phyloP scores from a whole-genome alignment of 92 coral and sea anemone genomes.

The Diadumene lineata region DNA sequence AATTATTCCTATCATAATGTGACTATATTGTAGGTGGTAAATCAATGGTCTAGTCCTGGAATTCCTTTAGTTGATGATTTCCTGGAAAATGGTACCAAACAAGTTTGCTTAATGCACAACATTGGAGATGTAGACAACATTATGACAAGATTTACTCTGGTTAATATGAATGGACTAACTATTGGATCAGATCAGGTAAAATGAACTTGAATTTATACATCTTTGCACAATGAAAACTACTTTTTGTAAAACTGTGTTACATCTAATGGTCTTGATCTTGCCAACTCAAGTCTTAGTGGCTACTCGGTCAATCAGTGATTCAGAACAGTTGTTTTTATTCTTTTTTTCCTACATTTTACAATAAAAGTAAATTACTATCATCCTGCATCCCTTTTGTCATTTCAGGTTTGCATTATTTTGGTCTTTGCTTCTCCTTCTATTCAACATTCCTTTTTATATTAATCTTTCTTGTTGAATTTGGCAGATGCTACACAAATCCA shows the following conservation, averaged over 20 bases:
- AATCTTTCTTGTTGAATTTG: not conserved
- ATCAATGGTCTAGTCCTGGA: conserved; percentile 45
- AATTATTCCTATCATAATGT: no score
- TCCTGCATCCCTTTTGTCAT: no score
- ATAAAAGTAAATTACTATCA: no score
- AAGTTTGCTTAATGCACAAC: conserved; percentile 48
- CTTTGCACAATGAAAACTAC: no score
- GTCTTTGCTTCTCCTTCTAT: no score
- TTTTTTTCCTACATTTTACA: no score
- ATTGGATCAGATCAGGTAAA: conserved; percentile 15
- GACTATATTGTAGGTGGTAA: conserved; percentile 38
- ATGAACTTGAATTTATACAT: not conserved
- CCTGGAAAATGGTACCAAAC: conserved; percentile 71
- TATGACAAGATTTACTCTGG: not conserved
- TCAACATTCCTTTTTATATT: not conserved
- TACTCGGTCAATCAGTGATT: no score
- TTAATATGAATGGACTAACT: not conserved
- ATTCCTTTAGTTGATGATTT: conserved; percentile 67
- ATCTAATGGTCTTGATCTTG: no score
- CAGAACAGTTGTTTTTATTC: no score
- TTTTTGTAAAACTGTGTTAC: no score
- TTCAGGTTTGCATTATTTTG: no score
- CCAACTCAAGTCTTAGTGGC: no score
- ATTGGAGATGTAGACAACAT: not conserved
- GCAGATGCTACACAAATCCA: not conserved